A percentile compares a stretch with the other conserved stretches of the same genome.
Conservation (phyloP, 1,140 invertebrate genomes). For the Lasaia peninsularis region DNA sequence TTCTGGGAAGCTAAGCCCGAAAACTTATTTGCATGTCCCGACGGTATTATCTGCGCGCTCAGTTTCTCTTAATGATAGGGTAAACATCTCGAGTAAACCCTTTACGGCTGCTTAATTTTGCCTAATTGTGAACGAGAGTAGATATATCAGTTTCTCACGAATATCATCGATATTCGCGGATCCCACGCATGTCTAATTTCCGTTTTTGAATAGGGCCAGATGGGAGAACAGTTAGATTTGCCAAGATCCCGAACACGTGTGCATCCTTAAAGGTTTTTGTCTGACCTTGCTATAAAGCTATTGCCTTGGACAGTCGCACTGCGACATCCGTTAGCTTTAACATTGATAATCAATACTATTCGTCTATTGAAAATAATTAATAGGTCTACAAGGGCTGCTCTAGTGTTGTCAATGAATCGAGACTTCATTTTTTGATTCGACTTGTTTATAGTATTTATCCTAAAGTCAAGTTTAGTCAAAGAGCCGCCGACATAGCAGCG, state of each 20-base stretch:
- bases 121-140: constrained; percentile 65
- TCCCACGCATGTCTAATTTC: constrained; percentile 65
- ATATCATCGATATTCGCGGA: constrained; percentile 63
- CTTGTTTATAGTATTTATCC: no score
- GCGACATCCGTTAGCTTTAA: constrained; percentile 45
- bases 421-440: background rate
- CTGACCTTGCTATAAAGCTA: constrained; percentile 36
- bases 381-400: constrained; percentile 34
- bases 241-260: constrained; percentile 38
- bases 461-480: background rate
- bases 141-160: constrained; percentile 48
- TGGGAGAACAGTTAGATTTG: constrained; percentile 58
- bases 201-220: constrained; percentile 54
- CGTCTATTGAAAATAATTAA: constrained; percentile 63
- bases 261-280: constrained; percentile 33
- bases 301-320: constrained; percentile 43
- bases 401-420: background rate
- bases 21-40: constrained; percentile 71
- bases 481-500: no score
- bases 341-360: constrained; percentile 65
- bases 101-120: constrained; percentile 66
- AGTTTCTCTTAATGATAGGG: constrained; percentile 65
- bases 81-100: constrained; percentile 59
- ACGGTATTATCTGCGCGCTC: constrained; percentile 55
- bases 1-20: constrained; percentile 70